Conservation (phyloP, 2,888 invertebrate species). For the Spodoptera exigua region DNA sequence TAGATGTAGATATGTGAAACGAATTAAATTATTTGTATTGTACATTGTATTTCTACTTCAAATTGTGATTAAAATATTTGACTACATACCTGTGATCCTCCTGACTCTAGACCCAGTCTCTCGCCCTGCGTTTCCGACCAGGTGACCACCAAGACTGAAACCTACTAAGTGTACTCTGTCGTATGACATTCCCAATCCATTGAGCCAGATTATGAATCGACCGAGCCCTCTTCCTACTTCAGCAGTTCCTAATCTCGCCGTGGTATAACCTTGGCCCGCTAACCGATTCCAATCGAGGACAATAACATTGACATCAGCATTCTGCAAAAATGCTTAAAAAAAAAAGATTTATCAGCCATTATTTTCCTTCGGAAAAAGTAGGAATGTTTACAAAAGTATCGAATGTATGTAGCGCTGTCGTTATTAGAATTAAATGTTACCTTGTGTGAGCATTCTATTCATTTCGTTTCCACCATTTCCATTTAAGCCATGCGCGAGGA, state of each 20-base stretch:
- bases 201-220: constrained; percentile 70
- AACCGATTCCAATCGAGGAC: constrained; percentile 78
- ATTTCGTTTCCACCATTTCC: constrained; percentile 65
- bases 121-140: constrained; percentile 78
- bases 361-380: too few species aligned
- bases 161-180: constrained; percentile 78
- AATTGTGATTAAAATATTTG: too few species aligned
- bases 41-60: too few species aligned
- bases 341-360: neutral
- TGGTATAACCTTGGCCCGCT: constrained; percentile 72
- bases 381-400: too few species aligned
- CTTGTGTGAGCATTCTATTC: constrained; percentile 66
- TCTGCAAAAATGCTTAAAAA: constrained; percentile 69
- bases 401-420: too few species aligned
- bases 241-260: constrained; percentile 68
- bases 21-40: too few species aligned
- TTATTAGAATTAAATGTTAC: constrained; percentile 50
- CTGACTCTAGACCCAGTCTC: constrained; percentile 63
- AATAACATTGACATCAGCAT: constrained; percentile 76
- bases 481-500: constrained; percentile 77
- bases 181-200: constrained; percentile 61
- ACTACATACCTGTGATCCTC: constrained; percentile 74
- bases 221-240: constrained; percentile 68
- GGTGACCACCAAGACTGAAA: constrained; percentile 81
- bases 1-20: too few species aligned